phyloP scores from a whole-genome alignment of 2,113 vertebrate genomes.

The Lethenteron reissneri region DNA sequence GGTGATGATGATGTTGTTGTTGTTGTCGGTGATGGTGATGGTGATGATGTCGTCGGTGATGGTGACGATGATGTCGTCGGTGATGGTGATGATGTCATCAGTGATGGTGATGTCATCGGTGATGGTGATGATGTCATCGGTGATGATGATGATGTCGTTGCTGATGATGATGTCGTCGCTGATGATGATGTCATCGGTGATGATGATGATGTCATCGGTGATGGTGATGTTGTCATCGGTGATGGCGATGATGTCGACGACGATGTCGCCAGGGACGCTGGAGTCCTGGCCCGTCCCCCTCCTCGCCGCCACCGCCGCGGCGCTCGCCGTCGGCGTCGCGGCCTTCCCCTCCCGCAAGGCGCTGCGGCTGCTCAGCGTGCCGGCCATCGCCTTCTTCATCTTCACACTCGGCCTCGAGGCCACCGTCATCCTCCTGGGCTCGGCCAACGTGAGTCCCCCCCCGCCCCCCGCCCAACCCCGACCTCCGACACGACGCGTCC shows the following conservation, averaged over 20 bases:
- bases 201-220: no score
- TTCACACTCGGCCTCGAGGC: constrained; percentile 80
- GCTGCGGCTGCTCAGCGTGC: constrained; percentile 53
- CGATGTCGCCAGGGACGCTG: constrained; percentile 30
- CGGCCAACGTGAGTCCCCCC: constrained; percentile 35
- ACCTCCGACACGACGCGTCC: neutral
- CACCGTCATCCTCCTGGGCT: constrained; percentile 59
- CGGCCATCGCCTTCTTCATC: constrained; percentile 59
- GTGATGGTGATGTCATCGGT: neutral
- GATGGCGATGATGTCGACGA: no score
- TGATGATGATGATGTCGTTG: no score
- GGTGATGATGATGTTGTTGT: neutral
- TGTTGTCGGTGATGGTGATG: neutral
- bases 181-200: no score
- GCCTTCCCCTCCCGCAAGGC: constrained; percentile 62
- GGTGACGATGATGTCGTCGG: neutral
- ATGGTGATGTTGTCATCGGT: no score
- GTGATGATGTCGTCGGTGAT: neutral
- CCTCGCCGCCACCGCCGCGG: constrained; percentile 53
- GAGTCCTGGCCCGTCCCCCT: constrained; percentile 54
- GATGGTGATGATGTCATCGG: no score
- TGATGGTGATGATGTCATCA: neutral
- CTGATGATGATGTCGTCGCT: no score
- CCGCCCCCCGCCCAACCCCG: neutral
- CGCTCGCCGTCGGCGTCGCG: constrained; percentile 53